These are phyloP conservation scores for Drosophila kohkoa DNA, from an alignment of 1,140 invertebrate genomes.

Conservation along the genomic window DNA sequence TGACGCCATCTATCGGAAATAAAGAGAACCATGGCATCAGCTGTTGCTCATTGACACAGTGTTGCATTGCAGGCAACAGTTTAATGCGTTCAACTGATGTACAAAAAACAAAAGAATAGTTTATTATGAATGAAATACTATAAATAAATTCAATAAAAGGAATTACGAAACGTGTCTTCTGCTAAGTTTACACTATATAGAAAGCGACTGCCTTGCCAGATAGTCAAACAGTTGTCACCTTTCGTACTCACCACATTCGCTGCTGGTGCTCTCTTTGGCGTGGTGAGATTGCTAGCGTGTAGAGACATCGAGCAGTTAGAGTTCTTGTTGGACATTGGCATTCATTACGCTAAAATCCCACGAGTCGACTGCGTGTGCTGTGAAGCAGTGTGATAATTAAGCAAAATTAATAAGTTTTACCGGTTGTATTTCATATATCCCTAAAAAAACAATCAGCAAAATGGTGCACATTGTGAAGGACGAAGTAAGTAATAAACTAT, in stretches of 20 bases:
- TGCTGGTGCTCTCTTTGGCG: not conserved
- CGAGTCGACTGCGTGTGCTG: conserved; percentile 50
- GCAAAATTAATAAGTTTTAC: conserved; percentile 62
- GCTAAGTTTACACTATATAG: no score
- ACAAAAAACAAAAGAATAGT: not conserved
- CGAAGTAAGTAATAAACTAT: conserved; percentile 59
- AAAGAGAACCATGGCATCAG: not conserved
- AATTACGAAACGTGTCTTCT: no score
- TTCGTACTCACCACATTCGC: not conserved
- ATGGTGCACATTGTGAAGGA: conserved; percentile 79
- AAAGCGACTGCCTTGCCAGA: conserved; percentile 2
- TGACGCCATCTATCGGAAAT: conserved; percentile 4
- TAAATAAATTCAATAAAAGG: no score
- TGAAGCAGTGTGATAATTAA: conserved; percentile 57
- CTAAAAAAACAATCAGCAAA: conserved; percentile 43
- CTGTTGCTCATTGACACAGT: not conserved
- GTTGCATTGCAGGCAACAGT: not conserved
- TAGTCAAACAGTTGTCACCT: not conserved
- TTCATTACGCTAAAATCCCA: conserved; percentile 36
- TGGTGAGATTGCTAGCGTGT: conserved; percentile 19
- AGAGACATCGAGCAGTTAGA: conserved; percentile 1
- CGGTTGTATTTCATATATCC: conserved; percentile 43
- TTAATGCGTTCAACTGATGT: not conserved
- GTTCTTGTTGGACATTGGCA: conserved; percentile 28
- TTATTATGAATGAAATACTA: not conserved